Percentiles rank a stretch among this genome's conserved stretches.
These are phyloP conservation scores for Calypte anna DNA, from an alignment of 2,113 vertebrate species.

Conservation along the genomic window DNA sequence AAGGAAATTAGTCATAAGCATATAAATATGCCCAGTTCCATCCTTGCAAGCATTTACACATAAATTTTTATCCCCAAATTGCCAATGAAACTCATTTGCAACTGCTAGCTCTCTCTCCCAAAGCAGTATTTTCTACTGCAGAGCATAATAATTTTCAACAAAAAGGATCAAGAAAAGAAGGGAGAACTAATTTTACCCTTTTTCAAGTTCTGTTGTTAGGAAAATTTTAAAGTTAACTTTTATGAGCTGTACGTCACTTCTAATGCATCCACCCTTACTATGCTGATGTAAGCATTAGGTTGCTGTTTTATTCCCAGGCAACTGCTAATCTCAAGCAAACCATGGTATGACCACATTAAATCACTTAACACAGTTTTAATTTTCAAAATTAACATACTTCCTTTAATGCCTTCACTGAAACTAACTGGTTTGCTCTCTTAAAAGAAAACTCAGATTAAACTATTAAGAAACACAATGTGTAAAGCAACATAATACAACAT, in stretches of 20 bases:
- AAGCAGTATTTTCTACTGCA: neutral
- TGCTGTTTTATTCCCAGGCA: neutral
- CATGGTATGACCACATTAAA: neutral
- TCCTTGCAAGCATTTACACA: neutral
- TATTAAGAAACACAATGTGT: neutral
- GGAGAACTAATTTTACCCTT: neutral
- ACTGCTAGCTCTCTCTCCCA: neutral
- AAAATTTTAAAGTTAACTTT: neutral
- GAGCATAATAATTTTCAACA: neutral
- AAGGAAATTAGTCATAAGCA: neutral
- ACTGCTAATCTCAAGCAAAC: neutral
- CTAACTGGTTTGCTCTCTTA: neutral
- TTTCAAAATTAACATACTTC: neutral
- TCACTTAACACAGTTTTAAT: neutral
- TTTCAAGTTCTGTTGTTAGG: neutral
- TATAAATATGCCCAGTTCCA: neutral
- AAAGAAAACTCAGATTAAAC: neutral
- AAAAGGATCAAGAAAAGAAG: neutral
- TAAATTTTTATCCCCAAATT: neutral
- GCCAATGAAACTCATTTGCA: neutral
- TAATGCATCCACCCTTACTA: neutral
- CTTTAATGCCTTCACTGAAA: neutral
- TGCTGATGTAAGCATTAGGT: neutral
- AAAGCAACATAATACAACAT: neutral
- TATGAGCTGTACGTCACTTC: neutral